These are phyloP conservation scores for Metopolophium dirhodum DNA, from an alignment of 1,140 invertebrate genomes.

Conservation along the genomic window DNA sequence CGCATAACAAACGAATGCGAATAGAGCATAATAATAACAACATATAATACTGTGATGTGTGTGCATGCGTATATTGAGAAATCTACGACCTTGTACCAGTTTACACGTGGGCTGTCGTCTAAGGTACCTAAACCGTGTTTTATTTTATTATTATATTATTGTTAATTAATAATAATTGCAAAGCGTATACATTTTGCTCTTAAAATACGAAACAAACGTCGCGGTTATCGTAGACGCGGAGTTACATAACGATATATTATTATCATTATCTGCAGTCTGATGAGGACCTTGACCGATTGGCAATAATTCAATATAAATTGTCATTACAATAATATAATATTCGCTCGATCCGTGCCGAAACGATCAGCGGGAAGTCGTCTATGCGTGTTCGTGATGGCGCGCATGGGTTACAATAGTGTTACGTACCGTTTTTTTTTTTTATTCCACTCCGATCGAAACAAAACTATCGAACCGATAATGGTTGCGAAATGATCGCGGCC, in stretches of 20 bases:
- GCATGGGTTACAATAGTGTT: not conserved
- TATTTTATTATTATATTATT: not conserved
- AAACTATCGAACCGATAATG: not conserved
- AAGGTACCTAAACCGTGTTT: not conserved
- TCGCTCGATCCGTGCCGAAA: not conserved
- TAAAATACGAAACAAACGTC: not conserved
- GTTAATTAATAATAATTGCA: not conserved
- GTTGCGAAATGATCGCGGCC: not conserved
- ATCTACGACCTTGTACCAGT: conserved; percentile 37
- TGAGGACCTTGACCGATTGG: conserved; percentile 34
- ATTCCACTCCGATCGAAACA: not conserved
- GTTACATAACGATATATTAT: conserved; percentile 1
- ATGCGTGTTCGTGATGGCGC: not conserved
- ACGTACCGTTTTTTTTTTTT: not conserved
- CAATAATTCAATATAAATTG: conserved; percentile 35
- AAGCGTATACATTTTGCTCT: not conserved
- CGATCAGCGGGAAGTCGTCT: conserved; percentile 16
- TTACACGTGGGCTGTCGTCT: conserved; percentile 15
- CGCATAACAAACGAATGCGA: not conserved
- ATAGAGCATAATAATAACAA: not conserved
- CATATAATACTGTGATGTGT: not conserved
- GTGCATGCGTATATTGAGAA: conserved; percentile 38
- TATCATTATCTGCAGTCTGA: conserved; percentile 15
- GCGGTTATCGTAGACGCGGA: not conserved
- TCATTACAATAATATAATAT: not conserved